Evolutionary conservation across 2,113 vertebrate genomes (phyloP), one percentile per base, ranked within the genome.

Genomic region (Neotoma lepida): DNA sequence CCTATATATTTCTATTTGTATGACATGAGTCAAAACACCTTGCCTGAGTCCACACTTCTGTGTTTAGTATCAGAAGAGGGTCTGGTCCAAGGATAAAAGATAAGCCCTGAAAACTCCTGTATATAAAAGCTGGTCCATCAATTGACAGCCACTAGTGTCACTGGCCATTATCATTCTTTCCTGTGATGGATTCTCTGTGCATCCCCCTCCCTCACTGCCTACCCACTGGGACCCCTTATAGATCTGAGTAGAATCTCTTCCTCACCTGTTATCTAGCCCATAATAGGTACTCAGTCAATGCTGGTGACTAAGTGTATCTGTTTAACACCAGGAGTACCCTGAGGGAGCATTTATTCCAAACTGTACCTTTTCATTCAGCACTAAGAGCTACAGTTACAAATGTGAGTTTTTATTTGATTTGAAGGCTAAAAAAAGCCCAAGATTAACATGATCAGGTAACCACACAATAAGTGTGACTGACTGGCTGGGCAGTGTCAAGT

Each of bases 381-480:
- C 80, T 63, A 85, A 51, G 4, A 97, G 96, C 97, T 87, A 17
- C 54, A 94, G 0, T 91, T 97, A 66, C 66, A 95, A 95, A 92
- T 89, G 15, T 71, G 86, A 95, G 73, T 88, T 73, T 51, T 78
- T 96, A 89, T 94, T 94, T 94, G n/a, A 97, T 93, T 87, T 80
- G 93, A 87, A 97, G 91, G 30, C 39, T 39, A 88, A 92, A 96
- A 97, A 41, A 89, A 96, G 94, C 90, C 70, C 41, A 91, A 88
- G 78, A 93, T 85, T 86, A 95, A 90, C 39, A 97, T 66, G 97
- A 96, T 89, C 86, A 86, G 35, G 90, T 92, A 93, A 91, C 94
- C 63, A 90, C 91, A 94, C 86, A 86, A 94, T 89, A 95, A 56
- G 5, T 66, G 90, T 49, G 51, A 86, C n/a, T 28, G 54, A 77